Conservation (phyloP, 2,888 invertebrate species). For the Zhuqinia jingwanae region DNA sequence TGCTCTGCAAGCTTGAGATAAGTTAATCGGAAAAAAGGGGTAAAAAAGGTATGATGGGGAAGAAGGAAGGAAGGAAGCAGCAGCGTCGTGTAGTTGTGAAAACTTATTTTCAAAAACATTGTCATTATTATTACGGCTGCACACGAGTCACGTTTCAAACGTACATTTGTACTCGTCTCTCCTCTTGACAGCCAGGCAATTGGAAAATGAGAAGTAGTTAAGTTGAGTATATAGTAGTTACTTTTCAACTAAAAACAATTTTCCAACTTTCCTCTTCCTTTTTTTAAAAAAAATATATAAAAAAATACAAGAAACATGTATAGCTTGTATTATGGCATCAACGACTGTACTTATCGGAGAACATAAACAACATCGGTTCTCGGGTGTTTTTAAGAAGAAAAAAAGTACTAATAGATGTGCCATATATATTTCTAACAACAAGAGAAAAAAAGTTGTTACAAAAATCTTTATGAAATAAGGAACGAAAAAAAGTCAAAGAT, state of each 20-base stretch:
- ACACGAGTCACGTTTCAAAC: constrained; percentile 64
- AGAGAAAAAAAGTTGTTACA: constrained; percentile 33
- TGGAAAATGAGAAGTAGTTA: no score
- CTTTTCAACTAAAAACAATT: constrained; percentile 15
- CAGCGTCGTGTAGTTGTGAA: no score
- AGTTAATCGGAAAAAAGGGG: constrained; percentile 30
- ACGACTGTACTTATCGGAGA: constrained; percentile 32
- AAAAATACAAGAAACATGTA: constrained; percentile 41
- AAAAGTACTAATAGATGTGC: constrained; percentile 42
- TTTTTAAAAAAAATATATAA: constrained; percentile 42
- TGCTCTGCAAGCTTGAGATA: constrained; percentile 23
- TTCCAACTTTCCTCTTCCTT: constrained; percentile 34
- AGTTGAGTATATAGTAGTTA: no score
- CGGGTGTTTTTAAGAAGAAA: no score
- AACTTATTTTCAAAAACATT: constrained; percentile 58
- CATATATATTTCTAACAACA: neutral
- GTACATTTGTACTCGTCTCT: constrained; percentile 62
- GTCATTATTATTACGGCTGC: constrained; percentile 50
- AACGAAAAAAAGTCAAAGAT: neutral
- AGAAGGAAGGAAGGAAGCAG: neutral
- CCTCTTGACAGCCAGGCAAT: neutral
- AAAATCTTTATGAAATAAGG: no score
- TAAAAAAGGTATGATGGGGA: constrained; percentile 3
- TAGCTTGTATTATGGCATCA: neutral
- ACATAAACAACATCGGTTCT: constrained; percentile 47